Conservation (phyloP, 1,140 invertebrate genomes). For the Calycopis cecrops region DNA sequence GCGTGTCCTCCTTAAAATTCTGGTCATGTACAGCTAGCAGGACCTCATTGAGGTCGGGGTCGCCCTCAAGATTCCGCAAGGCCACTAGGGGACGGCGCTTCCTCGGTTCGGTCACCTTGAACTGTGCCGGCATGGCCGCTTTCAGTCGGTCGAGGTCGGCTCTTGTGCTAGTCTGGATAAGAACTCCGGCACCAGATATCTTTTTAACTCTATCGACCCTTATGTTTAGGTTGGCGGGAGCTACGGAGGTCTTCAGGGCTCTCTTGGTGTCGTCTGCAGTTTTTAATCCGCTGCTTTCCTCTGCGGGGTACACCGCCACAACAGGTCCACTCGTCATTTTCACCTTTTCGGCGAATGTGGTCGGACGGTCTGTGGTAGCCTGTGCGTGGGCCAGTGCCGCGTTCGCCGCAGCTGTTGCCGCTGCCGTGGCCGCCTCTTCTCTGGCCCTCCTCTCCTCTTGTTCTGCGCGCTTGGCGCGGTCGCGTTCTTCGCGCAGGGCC, state of each 20-base stretch:
- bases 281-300: not conserved
- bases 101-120: not conserved
- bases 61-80: not conserved
- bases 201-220: not conserved
- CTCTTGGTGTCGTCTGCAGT: not conserved
- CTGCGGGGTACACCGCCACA: not conserved
- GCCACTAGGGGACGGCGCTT: not conserved
- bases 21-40: not conserved
- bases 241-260: not conserved
- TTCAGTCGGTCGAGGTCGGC: too few species aligned
- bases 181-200: not conserved
- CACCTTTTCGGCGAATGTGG: not conserved
- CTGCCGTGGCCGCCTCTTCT: not conserved
- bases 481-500: too few species aligned
- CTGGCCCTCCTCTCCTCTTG: not conserved
- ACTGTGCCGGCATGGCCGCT: not conserved
- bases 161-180: not conserved
- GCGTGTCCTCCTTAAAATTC: not conserved
- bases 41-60: constrained; percentile 20
- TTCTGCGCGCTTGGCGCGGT: not conserved
- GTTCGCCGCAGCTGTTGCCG: too few species aligned
- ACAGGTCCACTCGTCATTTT: not conserved
- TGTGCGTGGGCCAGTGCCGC: too few species aligned
- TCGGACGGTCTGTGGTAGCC: not conserved
- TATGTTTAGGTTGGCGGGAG: not conserved